Percentiles rank a stretch among this genome's conserved stretches.
Conservation (phyloP, 2,113 vertebrate genomes). For the Oncorhynchus gorbuscha region DNA sequence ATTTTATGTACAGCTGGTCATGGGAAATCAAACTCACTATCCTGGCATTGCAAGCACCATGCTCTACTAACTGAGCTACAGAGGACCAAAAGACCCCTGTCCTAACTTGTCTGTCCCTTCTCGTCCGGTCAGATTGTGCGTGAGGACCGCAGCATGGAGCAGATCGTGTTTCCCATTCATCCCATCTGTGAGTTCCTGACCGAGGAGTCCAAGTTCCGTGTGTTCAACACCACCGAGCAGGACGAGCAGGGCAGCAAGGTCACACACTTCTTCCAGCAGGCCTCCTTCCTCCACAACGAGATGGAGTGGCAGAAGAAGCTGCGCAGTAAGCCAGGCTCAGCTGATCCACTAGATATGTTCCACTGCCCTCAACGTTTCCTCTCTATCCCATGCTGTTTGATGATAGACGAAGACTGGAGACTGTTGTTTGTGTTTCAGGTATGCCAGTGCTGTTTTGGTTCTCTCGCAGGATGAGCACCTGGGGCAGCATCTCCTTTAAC, state of each 20-base stretch:
- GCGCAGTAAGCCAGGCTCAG: constrained; percentile 77
- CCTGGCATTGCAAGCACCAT: no score
- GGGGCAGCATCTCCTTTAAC: constrained; percentile 98
- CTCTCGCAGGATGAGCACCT: constrained; percentile 93
- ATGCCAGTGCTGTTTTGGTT: constrained; percentile 97
- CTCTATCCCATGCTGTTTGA: no score
- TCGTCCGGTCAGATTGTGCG: constrained; percentile 84
- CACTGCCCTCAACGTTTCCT: no score
- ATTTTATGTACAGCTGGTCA: no score
- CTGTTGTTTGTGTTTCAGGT: constrained; percentile 66
- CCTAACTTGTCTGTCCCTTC: background rate
- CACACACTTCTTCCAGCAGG: constrained; percentile 95
- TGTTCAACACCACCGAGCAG: constrained; percentile 95
- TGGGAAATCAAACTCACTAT: no score
- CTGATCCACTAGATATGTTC: background rate
- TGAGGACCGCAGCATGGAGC: constrained; percentile 96
- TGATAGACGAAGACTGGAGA: no score
- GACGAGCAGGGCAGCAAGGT: constrained; percentile 98
- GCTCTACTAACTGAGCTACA: no score
- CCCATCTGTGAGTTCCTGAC: constrained; percentile 94
- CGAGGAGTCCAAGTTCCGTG: constrained; percentile 88
- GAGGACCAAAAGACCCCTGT: background rate
- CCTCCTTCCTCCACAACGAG: constrained; percentile 94
- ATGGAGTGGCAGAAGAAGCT: constrained; percentile 99
- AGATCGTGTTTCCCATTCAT: constrained; percentile 95